Base-by-base conservation (phyloP, 2,797 vertebrate genomes). In the Ibycter americanus region DNA sequence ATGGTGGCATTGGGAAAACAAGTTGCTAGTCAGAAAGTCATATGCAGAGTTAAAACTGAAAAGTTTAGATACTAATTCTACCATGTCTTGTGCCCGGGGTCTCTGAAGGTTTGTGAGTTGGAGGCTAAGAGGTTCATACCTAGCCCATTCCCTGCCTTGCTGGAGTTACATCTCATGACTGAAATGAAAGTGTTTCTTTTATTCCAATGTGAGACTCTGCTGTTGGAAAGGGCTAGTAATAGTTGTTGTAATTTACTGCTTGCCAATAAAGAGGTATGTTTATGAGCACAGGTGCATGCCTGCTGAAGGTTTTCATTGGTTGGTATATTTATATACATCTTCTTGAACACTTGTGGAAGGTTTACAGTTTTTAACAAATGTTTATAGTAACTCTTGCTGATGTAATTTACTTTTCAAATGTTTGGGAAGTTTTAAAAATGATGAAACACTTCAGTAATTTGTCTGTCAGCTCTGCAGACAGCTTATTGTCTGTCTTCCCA, bases 261-360 rank as follows among this genome's bases (percentile, higher is more conserved):
- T 27, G 21, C 42, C 47, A 3, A 0, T 14, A 1, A 6, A 20
- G 49, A 21, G 56, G 29, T 25, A 4, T 3, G 8, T 1, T 7
- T 4, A 3, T 2, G n/a, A 52, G 74, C 62, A 3, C 44, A 27
- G 65, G 67, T 8, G 12, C 36, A 0, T 3, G 34, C 32, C 61
- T 42, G 54, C 51, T 40, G 21, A 0, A 5, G 61, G 11, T 6
- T 70, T 18, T 27, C 27, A 2, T 14, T 38, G 2, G 6, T 12
- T 10, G 1, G 6, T 21, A 1, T 40, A 9, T 16, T 16, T 15
- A 3, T 1, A 16, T 14, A 3, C 12, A 6, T 19, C 27, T 61
- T 44, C 32, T 6, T 19, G 17, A 40, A 23, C 17, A 3, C 40
- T 9, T 29, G 27, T 6, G 27, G 58, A 46, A 54, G 12, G 31